Conservation (phyloP, 2,797 vertebrate species). For the Scarus forsteni region DNA sequence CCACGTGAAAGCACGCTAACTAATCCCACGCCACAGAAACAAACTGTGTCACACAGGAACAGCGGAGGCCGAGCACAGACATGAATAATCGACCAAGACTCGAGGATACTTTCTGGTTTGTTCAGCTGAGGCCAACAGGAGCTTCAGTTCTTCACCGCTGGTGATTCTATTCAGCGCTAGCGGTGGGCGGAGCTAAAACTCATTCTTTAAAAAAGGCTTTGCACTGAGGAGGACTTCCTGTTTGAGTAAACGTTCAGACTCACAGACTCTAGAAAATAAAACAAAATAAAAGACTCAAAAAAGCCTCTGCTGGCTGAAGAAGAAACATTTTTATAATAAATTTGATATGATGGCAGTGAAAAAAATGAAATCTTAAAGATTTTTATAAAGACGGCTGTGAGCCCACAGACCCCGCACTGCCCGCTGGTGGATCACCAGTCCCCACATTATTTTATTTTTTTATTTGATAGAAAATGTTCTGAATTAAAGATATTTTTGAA, state of each 20-base stretch:
- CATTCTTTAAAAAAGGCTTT: not conserved
- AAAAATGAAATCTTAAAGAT: not conserved
- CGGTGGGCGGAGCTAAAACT: slow-evolving; percentile 3
- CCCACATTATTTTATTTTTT: slow-evolving; percentile 78
- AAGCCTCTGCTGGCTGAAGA: not conserved
- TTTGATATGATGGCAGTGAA: slow-evolving; percentile 52
- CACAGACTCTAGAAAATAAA: not conserved
- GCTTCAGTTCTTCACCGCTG: too few species aligned
- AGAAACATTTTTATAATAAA: slow-evolving; percentile 36
- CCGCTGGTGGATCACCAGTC: slow-evolving; percentile 59
- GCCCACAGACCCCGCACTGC: slow-evolving; percentile 80
- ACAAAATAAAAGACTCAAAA: not conserved
- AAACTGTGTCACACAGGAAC: too few species aligned
- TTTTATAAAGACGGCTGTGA: slow-evolving; percentile 67
- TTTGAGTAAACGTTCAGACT: not conserved
- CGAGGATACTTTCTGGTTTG: too few species aligned
- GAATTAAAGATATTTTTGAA: slow-evolving; percentile 81
- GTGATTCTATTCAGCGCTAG: not conserved
- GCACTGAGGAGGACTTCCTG: not conserved
- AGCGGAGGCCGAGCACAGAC: too few species aligned
- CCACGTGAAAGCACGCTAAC: too few species aligned
- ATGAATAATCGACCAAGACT: too few species aligned
- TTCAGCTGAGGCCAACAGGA: too few species aligned
- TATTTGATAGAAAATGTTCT: slow-evolving; percentile 76
- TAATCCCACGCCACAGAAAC: too few species aligned